Base-by-base conservation (phyloP, 2,888 invertebrate genomes). In the Lithophane ornitopus region DNA sequence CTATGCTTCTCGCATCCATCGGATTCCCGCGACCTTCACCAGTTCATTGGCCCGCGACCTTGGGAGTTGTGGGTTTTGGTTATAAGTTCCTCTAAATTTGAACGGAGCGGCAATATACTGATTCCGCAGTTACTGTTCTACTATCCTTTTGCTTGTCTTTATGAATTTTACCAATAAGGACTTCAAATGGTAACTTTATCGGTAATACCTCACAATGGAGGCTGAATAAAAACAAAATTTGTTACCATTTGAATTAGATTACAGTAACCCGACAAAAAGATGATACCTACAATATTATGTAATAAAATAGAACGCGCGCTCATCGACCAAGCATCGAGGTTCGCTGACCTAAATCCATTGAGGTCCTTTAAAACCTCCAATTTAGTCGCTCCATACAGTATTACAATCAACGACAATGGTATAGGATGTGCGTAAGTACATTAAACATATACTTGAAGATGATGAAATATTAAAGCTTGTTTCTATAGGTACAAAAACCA, bases 291-390 rank as follows among this genome's bases (percentile, higher is more conserved):
- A n/a, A 41, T 19, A 34, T 70, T 70, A 41, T 9, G 41, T 26
- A 54, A 16, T 28, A 70, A 66, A 70, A 70, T 67, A 54, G 49
- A 59, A n/a, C 67, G 49, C 58, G 63, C 66, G 56, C 12, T 9
- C n/a, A 67, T 80, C 80, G 74, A 76, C 65, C 63, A 74, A 67
- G 65, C 52, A n/a, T 46, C 34, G 26, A 59, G 26, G 74, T 69
- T 79, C 76, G 26, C 62, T 73, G 77, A 80, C 72, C 77, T 72
- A 44, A 80, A 73, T 82, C 74, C 68, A 77, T 78, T 54, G 54
- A 65, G 49, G 34, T 75, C 78, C 63, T 61, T 66, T 41, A 44
- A 54, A 79, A 67, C 52, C 56, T 70, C 28, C 12, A 59, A 78
- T 78, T 73, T 54, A 22, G 16, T n/a, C 19, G 1, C 11, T 56